A percentile compares a stretch with the other conserved stretches of the same genome.
Evolutionary conservation across 2,797 vertebrate genomes (phyloP).

Genomic region (Hippopotamyrus pictus): DNA sequence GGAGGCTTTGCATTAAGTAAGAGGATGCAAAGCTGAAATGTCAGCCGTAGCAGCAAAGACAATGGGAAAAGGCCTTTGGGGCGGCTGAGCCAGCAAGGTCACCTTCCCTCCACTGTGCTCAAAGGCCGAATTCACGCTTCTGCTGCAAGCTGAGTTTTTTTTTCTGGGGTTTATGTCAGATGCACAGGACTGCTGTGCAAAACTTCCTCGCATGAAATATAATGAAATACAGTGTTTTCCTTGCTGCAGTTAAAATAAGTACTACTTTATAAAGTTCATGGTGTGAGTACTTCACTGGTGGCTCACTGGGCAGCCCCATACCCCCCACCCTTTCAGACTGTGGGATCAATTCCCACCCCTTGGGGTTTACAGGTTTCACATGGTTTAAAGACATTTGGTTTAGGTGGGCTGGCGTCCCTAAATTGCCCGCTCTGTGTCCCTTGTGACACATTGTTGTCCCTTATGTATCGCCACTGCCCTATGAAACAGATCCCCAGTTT

Average conservation of each 20-base stretch:
- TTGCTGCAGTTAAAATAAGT: not conserved
- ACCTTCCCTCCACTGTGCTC: constrained; percentile 28
- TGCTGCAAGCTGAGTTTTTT: not conserved
- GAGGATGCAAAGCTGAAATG: constrained; percentile 41
- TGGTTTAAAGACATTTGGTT: not conserved
- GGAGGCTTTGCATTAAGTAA: constrained; percentile 20
- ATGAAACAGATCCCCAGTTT: not conserved
- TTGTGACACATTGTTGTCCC: not conserved
- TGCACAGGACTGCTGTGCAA: not conserved
- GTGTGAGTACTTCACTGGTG: not conserved
- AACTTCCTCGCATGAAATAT: not conserved
- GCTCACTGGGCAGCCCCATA: not conserved
- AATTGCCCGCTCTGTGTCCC: not conserved
- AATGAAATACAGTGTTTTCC: not conserved
- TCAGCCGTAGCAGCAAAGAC: constrained; percentile 39
- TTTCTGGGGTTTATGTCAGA: not conserved
- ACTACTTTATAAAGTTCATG: not conserved
- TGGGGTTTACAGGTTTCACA: not conserved
- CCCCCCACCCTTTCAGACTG: not conserved
- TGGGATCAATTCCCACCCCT: not conserved
- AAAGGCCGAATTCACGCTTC: not conserved
- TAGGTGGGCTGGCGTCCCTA: not conserved
- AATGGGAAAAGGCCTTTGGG: constrained; percentile 48
- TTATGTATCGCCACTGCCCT: not conserved
- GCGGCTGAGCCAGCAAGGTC: constrained; percentile 44